phyloP scores from a whole-genome alignment of 2,797 vertebrate species.

The Tokudaia tokunoshimensis region DNA sequence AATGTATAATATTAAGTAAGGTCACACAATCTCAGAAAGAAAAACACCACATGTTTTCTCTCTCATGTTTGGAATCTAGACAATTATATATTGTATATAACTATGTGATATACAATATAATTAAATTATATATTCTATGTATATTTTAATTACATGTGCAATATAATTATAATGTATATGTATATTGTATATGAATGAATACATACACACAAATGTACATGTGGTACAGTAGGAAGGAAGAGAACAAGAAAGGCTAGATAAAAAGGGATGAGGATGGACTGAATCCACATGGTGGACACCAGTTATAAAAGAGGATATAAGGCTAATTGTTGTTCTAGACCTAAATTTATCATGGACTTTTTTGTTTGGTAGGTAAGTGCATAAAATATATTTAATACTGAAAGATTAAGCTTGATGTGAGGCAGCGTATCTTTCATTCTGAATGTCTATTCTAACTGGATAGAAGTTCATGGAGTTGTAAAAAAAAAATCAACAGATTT shows the following conservation, averaged over 20 bases:
- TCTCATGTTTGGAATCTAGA: neutral
- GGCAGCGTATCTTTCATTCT: neutral
- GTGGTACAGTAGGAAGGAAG: neutral
- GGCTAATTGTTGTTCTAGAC: neutral
- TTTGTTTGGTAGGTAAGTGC: neutral
- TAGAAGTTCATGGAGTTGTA: neutral
- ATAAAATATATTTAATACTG: neutral
- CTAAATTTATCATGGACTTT: neutral
- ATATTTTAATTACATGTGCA: no score
- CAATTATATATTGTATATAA: neutral
- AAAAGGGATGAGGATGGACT: neutral
- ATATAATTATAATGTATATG: no score
- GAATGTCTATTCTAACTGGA: neutral
- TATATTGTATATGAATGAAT: no score
- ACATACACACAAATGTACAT: neutral
- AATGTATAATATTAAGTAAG: neutral
- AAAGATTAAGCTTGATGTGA: neutral
- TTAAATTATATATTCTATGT: no score
- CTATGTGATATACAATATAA: no score
- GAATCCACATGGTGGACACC: no score
- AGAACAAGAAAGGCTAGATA: neutral
- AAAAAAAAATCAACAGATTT: neutral
- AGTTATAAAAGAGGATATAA: neutral
- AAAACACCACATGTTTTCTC: neutral
- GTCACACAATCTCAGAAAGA: neutral